Evolutionary conservation across 2,888 invertebrate species (phyloP), one percentile per base, ranked within the genome.

Genomic region (Microctonus aethiopoides): DNA sequence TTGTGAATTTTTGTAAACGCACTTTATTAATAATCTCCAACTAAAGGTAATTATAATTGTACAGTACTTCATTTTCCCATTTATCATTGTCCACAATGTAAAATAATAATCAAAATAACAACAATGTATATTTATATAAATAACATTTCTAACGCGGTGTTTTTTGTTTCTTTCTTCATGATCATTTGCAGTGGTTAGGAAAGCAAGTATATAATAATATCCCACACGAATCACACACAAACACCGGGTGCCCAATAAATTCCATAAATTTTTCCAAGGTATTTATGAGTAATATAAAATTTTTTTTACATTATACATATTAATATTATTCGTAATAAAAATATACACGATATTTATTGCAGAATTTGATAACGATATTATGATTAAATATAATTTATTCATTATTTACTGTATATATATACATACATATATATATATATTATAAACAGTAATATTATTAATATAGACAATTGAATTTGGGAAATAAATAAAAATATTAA

Each of bases 201-300:
- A 6, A 46, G 46, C 16, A 7, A 5, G 46, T n/a, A 16, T 46
- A 16, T 46, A 46, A 16, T 0, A 9, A 9, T 16, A 46, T 22
- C n/a, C n/a, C n/a, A 41, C 62, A 24, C 39, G 46, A 46, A 24
- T 62, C 16, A 29, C 41, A 24, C 24, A 24, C 24, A 62, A 41
- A 62, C 46, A 62, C 62, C 62, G 62, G 62, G 22, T 7, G 46
- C 1, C 62, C 29, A 46, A 26, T 26, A 41, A 41, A 62, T 62
- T 62, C 62, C 29, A 24, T 11, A 5, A 3, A 22, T 22, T 34
- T 22, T 13, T 34, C 7, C 46, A 34, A 60, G 60, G 60, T 60
- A 60, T 39, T 60, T 39, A 11, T 60, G 39, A 60, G 60, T 60
- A 24, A 60, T 36, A n/a, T n/a, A n/a, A n/a, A n/a, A n/a, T 39